Conservation (phyloP, 2,797 vertebrate genomes). For the Enteromius thamalakanensis region DNA sequence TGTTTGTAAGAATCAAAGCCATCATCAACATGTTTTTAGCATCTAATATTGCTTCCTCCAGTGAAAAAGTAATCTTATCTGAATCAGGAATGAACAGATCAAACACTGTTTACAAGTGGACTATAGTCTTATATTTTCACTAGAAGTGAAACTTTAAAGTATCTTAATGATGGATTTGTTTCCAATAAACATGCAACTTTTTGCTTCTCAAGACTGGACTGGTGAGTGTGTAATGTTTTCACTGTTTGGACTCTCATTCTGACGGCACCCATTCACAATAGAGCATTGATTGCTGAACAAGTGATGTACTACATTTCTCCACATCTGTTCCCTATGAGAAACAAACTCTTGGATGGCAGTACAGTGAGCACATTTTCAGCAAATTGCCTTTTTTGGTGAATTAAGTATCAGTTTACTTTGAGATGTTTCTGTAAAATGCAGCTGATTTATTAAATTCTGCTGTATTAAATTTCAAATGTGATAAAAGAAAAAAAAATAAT, state of each 20-base stretch:
- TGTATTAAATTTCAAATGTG: neutral
- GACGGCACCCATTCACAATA: neutral
- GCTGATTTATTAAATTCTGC: neutral
- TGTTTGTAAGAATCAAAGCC: neutral
- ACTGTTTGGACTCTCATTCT: no score
- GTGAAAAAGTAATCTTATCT: no score
- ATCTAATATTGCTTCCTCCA: neutral
- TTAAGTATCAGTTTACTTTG: neutral
- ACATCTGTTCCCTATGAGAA: no score
- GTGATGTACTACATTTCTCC: no score
- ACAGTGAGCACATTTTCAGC: neutral
- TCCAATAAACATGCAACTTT: no score
- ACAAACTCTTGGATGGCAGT: neutral
- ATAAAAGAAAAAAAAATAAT: neutral
- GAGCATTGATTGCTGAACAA: neutral
- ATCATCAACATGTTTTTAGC: neutral
- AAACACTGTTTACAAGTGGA: no score
- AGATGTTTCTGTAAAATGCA: neutral
- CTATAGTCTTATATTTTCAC: no score
- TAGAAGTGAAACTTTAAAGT: no score
- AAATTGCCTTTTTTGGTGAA: neutral
- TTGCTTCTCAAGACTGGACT: no score
- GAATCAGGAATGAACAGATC: no score
- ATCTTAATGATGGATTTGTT: no score
- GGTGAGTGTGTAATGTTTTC: no score